phyloP scores from a whole-genome alignment of 2,113 vertebrate species.

The Tachysurus vachellii region DNA sequence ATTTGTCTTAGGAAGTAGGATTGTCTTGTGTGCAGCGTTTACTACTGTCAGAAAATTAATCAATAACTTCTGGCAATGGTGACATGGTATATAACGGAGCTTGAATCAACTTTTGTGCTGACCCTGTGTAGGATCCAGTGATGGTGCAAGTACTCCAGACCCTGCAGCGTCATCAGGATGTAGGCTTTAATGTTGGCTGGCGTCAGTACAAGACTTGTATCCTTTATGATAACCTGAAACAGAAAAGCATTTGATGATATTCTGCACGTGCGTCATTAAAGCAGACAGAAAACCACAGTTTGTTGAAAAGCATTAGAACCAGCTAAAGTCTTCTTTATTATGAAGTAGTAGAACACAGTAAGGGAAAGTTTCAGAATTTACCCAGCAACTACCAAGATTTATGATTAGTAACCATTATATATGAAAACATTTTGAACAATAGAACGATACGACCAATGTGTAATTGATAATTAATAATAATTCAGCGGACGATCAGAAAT shows the following conservation, averaged over 20 bases:
- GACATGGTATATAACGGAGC: not conserved
- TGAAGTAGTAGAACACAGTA: not conserved
- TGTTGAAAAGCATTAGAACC: not conserved
- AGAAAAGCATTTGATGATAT: not conserved
- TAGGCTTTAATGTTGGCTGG: slow-evolving; percentile 97
- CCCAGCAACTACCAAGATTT: not conserved
- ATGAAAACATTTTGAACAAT: not conserved
- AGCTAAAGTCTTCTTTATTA: not conserved
- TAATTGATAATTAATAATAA: not conserved
- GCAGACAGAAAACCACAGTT: not conserved
- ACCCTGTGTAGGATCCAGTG: slow-evolving; percentile 98
- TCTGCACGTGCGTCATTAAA: not conserved
- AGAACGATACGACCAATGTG: not conserved
- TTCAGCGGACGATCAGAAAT: not conserved
- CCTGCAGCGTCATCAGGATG: slow-evolving; percentile 96
- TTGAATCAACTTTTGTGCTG: slow-evolving; percentile 55
- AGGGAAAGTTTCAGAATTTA: not conserved
- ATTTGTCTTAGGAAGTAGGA: not conserved
- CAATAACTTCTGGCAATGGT: not conserved
- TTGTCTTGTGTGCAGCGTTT: not conserved
- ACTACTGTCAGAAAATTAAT: not conserved
- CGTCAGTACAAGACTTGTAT: slow-evolving; percentile 91
- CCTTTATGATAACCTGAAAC: slow-evolving; percentile 94
- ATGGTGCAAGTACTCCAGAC: slow-evolving; percentile 93
- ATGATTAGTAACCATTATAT: not conserved